Evolutionary conservation across 2,113 vertebrate genomes (phyloP).

Genomic region (Mesocricetus auratus): DNA sequence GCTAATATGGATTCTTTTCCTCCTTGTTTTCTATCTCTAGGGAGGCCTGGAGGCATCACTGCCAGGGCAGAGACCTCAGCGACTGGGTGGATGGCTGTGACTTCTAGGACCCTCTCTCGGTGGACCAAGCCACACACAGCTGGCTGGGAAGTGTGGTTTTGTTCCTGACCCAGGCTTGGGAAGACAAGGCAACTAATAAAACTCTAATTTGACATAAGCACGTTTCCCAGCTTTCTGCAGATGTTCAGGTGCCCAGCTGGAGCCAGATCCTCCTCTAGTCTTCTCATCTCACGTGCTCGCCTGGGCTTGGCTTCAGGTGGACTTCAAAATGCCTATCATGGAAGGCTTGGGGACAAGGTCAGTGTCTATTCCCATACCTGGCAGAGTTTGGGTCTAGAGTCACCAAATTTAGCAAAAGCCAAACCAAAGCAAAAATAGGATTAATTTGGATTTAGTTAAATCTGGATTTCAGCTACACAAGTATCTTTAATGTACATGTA

Average conservation of each 20-base stretch:
- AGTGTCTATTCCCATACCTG: neutral
- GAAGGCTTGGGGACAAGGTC: neutral
- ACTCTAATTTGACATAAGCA: neutral
- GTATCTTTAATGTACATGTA: neutral
- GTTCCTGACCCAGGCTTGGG: neutral
- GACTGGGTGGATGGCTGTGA: conserved; percentile 80
- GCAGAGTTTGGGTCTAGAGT: neutral
- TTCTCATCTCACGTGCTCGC: neutral
- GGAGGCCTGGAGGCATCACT: conserved; percentile 75
- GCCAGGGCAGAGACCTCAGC: conserved; percentile 70
- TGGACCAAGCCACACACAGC: neutral
- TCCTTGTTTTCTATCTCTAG: conserved; percentile 41
- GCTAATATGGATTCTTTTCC: neutral
- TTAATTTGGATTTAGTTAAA: neutral
- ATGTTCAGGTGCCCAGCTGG: neutral
- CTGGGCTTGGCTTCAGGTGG: neutral
- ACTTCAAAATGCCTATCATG: neutral
- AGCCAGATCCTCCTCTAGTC: neutral
- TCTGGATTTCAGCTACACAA: neutral
- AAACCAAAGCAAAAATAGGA: neutral
- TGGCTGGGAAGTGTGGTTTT: neutral
- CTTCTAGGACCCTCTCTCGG: conserved; percentile 53
- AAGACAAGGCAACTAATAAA: conserved; percentile 69
- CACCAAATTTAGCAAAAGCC: conserved; percentile 19
- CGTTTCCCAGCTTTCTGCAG: neutral